Conservation (phyloP, 2,888 invertebrate species). For the Coecobrya sp. region DNA sequence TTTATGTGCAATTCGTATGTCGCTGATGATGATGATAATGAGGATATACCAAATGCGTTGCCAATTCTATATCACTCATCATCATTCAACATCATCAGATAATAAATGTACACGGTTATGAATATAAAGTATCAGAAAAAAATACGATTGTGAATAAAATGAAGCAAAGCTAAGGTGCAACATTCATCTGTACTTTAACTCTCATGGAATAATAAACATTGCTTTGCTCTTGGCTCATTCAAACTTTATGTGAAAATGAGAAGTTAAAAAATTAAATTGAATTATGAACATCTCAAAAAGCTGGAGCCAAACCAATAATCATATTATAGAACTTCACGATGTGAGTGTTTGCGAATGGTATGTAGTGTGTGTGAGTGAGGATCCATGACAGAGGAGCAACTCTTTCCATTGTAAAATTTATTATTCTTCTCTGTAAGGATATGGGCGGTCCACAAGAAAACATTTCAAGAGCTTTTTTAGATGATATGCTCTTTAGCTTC, state of each 20-base stretch:
- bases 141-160: neutral
- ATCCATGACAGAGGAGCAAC: slow-evolving; percentile 54
- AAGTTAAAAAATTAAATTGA: slow-evolving; percentile 72
- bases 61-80: slow-evolving; percentile 58
- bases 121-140: slow-evolving; percentile 29
- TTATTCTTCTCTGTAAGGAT: slow-evolving; percentile 69
- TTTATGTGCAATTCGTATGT: neutral
- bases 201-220: neutral
- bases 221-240: neutral
- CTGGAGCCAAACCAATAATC: slow-evolving; percentile 72
- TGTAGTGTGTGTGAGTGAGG: slow-evolving; percentile 1
- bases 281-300: slow-evolving; percentile 71
- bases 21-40: neutral
- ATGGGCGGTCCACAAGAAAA: slow-evolving; percentile 68
- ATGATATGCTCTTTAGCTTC: slow-evolving; percentile 18
- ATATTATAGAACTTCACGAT: slow-evolving; percentile 52
- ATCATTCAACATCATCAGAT: slow-evolving; percentile 57
- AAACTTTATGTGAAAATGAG: slow-evolving; percentile 61
- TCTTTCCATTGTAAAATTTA: slow-evolving; percentile 70
- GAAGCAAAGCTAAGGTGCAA: neutral
- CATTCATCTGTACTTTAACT: neutral
- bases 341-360: neutral
- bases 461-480: slow-evolving; percentile 48
- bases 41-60: slow-evolving; percentile 14
- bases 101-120: slow-evolving; percentile 23